phyloP scores from a whole-genome alignment of 2,113 vertebrate genomes.

The Alexandromys fortis region DNA sequence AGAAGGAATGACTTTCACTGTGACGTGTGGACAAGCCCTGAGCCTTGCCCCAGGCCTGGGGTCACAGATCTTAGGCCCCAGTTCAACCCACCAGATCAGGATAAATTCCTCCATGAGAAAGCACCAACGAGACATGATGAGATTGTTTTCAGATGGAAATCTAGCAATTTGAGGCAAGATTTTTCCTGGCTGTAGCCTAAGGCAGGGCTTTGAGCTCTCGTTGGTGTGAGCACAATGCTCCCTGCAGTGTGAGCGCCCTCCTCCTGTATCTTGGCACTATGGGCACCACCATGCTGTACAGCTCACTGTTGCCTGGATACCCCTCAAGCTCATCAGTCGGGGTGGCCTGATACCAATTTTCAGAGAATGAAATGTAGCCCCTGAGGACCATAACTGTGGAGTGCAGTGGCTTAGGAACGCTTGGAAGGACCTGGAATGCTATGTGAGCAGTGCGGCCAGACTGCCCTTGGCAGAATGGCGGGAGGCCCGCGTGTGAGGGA shows the following conservation, averaged over 20 bases:
- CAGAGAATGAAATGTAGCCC: conserved; percentile 83
- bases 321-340: conserved; percentile 80
- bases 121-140: neutral
- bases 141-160: conserved; percentile 65
- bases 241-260: neutral
- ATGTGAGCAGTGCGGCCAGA: conserved; percentile 51
- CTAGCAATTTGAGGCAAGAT: conserved; percentile 23
- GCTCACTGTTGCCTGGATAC: conserved; percentile 80
- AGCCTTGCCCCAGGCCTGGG: neutral
- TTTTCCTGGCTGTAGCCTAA: conserved; percentile 52
- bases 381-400: conserved; percentile 83
- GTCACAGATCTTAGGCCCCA: no score
- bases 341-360: conserved; percentile 84
- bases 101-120: neutral
- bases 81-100: accelerated
- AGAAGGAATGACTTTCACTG: neutral
- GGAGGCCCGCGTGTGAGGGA: neutral
- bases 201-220: conserved; percentile 52
- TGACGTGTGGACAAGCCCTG: neutral
- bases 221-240: neutral
- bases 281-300: conserved; percentile 74
- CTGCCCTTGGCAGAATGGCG: conserved; percentile 48
- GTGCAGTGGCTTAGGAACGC: conserved; percentile 81
- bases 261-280: conserved; percentile 69
- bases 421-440: conserved; percentile 81